Evolutionary conservation across 2,113 vertebrate genomes (phyloP), one percentile per base, ranked within the genome.

Genomic region (Myrmecobius fasciatus): DNA sequence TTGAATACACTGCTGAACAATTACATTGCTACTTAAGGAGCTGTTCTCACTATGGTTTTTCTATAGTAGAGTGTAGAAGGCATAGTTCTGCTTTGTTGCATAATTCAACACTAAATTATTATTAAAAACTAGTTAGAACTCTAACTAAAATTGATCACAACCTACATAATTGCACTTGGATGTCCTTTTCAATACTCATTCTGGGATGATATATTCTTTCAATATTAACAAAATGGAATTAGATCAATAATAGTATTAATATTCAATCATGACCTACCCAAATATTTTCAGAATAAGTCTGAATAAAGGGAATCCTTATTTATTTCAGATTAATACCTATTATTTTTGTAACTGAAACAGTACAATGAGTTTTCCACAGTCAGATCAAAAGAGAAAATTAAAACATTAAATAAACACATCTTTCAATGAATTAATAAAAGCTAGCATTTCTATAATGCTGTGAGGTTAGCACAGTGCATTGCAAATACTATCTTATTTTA

Each of bases 51-150:
- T 96, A 26, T 22, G 3, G 20, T 93, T 94, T 93, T 93, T 51
- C 54, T 91, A 48, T 51, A 90, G 89, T 52, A 96, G 96, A 94
- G 90, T 43, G 75, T 52, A 36, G 67, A 52, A 96, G 94, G 88
- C 51, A 93, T 91, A 95, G 53, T 89, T 93, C 89, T 96, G 56
- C 2, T 67, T 96, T 96, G 83, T 28, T 93, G 94, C 48, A 49
- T 67, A 94, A 91, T 49, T 36, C n/a, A 94, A 90, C 93, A 94
- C 89, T 94, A 97, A 95, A 89, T 43, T 3, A 52, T 54, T 88
- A 52, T 17, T 92, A 91, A 52, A 94, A 83, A 89, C 93, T 94
- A 93, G 95, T 91, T n/a, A 91, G 20, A 31, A 91, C 90, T 96
- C 47, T 31, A 75, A 2, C 2, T 25, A 94, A 11, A 52, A 95